These are phyloP conservation scores for Caenorhabditis briggsae DNA, from an alignment of 1,140 invertebrate species.

Conservation along the genomic window DNA sequence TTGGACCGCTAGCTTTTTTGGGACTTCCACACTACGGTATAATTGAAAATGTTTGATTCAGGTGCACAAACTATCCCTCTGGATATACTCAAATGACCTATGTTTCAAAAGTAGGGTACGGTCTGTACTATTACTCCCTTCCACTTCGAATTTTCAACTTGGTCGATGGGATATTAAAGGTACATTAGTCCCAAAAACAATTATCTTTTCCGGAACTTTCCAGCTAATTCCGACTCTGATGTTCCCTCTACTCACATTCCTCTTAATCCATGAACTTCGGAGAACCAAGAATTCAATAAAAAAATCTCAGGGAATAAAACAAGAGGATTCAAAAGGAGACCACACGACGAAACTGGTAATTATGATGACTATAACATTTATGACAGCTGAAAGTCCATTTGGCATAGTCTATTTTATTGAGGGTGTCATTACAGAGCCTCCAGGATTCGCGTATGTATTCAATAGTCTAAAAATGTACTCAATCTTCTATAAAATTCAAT, in stretches of 20 bases:
- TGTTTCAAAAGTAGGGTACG: too few species aligned
- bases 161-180: background rate
- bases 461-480: too few species aligned
- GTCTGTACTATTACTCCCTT: too few species aligned
- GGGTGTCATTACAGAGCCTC: background rate
- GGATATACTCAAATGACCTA: too few species aligned
- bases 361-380: slow-evolving; percentile 5
- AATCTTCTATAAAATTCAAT: background rate
- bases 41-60: too few species aligned
- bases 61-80: too few species aligned
- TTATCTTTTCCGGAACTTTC: background rate
- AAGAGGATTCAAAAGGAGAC: background rate
- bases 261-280: background rate
- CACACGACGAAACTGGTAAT: background rate
- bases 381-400: background rate
- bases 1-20: too few species aligned
- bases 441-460: background rate
- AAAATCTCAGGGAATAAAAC: background rate
- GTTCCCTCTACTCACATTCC: background rate
- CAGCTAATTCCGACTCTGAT: background rate
- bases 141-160: background rate
- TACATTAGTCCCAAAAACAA: background rate
- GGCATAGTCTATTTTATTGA: background rate
- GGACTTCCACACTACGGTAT: too few species aligned
- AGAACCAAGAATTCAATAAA: background rate